Conservation (phyloP, 2,888 invertebrate genomes). For the Drosophila pseudotalamancana region DNA sequence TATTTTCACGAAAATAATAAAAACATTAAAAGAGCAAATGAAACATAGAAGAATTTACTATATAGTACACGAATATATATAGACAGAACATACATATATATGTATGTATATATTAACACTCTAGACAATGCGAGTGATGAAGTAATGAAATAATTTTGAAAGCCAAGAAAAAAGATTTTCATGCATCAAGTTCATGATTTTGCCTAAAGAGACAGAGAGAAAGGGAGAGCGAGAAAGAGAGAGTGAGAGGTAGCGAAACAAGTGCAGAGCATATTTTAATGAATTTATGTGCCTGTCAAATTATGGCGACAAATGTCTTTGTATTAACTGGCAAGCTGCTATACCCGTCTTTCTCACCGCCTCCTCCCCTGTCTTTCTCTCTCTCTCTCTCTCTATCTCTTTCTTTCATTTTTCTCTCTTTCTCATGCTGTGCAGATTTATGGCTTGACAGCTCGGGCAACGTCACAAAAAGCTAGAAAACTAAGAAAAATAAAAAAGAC, state of each 20-base stretch:
- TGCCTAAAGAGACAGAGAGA: slow-evolving; percentile 10
- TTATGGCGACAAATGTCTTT: slow-evolving; percentile 62
- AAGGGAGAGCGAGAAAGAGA: neutral
- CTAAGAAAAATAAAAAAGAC: slow-evolving; percentile 17
- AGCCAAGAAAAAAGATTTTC: slow-evolving; percentile 53
- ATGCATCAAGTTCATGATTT: slow-evolving; percentile 71
- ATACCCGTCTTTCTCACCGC: neutral
- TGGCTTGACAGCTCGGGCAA: slow-evolving; percentile 35
- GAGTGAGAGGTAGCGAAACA: neutral
- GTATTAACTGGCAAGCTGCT: slow-evolving; percentile 46
- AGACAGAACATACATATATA: neutral
- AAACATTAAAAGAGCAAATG: slow-evolving; percentile 33
- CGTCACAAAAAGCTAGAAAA: slow-evolving; percentile 6
- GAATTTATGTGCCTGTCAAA: slow-evolving; percentile 67
- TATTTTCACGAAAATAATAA: slow-evolving; percentile 61
- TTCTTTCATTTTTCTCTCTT: neutral
- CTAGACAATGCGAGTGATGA: slow-evolving; percentile 59
- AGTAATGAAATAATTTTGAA: slow-evolving; percentile 71
- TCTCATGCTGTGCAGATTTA: slow-evolving; percentile 22
- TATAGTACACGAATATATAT: no score
- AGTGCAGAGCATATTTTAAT: slow-evolving; percentile 40
- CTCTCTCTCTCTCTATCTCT: neutral
- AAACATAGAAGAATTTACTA: neutral
- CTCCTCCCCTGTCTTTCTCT: neutral
- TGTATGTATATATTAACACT: slow-evolving; percentile 28